Conservation (phyloP, 2,888 invertebrate species). For the Hirtodrosophila duncani region DNA sequence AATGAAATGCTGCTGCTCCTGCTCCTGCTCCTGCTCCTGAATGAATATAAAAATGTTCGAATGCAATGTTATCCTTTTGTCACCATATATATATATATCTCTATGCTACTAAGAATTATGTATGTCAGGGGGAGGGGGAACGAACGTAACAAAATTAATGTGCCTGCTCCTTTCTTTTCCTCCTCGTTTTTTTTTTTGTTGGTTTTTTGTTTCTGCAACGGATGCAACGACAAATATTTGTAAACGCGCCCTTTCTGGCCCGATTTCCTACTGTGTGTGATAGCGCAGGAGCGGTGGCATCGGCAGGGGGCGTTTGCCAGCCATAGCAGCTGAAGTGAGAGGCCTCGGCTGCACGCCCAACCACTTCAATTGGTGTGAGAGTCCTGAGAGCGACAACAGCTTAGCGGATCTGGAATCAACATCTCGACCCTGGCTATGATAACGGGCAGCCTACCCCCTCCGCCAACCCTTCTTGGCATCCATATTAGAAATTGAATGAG, state of each 20-base stretch:
- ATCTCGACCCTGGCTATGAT: no score
- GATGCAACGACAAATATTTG: constrained; percentile 69
- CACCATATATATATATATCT: no score
- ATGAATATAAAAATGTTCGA: constrained; percentile 18
- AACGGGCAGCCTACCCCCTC: no score
- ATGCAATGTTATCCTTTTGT: constrained; percentile 74
- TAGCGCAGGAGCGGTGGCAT: background rate
- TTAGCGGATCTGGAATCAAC: no score
- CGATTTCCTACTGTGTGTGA: background rate
- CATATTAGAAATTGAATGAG: no score
- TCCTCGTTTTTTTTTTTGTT: background rate
- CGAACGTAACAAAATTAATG: constrained; percentile 28
- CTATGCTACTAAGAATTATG: constrained; percentile 68
- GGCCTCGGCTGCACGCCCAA: no score
- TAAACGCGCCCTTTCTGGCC: constrained; percentile 64
- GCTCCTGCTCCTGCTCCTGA: no score
- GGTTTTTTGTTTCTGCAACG: constrained; percentile 36
- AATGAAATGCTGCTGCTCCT: no score
- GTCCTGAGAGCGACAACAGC: no score
- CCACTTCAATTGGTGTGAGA: no score
- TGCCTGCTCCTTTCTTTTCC: constrained; percentile 32
- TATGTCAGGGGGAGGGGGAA: constrained; percentile 39
- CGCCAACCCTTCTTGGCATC: no score
- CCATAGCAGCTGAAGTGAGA: constrained; percentile 17
- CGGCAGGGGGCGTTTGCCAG: background rate